phyloP scores from a whole-genome alignment of 2,797 vertebrate genomes.

The Chelonia mydas region DNA sequence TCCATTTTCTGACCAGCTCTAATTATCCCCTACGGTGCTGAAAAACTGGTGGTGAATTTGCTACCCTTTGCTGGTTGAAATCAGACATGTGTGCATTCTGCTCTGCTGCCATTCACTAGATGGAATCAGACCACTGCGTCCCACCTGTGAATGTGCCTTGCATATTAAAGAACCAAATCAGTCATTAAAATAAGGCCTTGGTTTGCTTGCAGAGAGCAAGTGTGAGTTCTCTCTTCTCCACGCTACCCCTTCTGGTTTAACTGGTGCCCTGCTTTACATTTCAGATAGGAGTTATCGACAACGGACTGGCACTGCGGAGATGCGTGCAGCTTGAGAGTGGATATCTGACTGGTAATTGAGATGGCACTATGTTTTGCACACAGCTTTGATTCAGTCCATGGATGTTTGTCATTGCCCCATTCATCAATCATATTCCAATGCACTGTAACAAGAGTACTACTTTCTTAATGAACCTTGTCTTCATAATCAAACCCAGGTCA shows the following conservation, averaged over 20 bases:
- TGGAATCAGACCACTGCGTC: neutral
- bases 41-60: neutral
- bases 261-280: neutral
- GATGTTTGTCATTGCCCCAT: neutral
- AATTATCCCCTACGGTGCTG: rapidly evolving
- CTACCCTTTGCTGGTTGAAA: neutral
- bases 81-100: neutral
- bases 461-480: neutral
- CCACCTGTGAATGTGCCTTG: neutral
- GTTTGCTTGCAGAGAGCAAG: neutral
- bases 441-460: neutral
- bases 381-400: neutral
- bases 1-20: neutral
- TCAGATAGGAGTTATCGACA: neutral
- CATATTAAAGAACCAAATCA: neutral
- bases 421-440: neutral
- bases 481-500: neutral
- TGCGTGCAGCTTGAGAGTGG: neutral
- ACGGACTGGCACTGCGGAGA: neutral
- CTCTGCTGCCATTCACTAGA: neutral
- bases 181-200: neutral
- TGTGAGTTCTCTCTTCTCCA: neutral
- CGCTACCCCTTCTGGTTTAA: neutral
- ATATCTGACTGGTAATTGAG: neutral
- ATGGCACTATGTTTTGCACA: neutral